phyloP scores from a whole-genome alignment of 2,797 vertebrate genomes.

The Cyprinella venusta region DNA sequence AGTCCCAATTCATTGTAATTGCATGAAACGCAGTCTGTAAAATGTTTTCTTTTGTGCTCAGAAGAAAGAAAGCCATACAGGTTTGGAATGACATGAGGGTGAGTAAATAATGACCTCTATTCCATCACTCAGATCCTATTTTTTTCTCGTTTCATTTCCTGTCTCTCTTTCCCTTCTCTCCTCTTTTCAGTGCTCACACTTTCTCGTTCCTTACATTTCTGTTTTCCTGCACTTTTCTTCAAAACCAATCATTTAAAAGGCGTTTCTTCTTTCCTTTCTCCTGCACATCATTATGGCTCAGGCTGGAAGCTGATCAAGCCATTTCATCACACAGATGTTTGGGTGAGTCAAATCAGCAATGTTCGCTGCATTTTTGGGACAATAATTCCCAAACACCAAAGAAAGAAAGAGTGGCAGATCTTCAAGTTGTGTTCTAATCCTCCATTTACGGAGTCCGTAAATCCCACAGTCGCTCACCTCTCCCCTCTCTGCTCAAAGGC shows the following conservation, averaged over 20 bases:
- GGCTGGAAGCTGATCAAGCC: slow-evolving; percentile 32
- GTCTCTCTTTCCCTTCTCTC: slow-evolving; percentile 40
- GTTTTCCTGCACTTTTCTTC: slow-evolving; percentile 30
- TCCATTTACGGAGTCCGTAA: neutral
- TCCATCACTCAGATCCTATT: slow-evolving; percentile 30
- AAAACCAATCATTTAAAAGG: slow-evolving; percentile 32
- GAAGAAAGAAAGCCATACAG: neutral
- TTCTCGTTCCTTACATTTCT: slow-evolving; percentile 28
- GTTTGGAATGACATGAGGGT: slow-evolving; percentile 2
- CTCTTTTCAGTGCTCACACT: slow-evolving; percentile 22
- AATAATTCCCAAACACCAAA: neutral
- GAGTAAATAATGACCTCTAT: slow-evolving; percentile 20
- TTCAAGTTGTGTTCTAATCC: slow-evolving; percentile 7
- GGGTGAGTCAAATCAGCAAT: slow-evolving; percentile 29
- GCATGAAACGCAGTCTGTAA: neutral
- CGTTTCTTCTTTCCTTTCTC: slow-evolving; percentile 31
- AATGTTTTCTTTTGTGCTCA: neutral
- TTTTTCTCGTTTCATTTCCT: slow-evolving; percentile 40
- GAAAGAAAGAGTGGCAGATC: neutral
- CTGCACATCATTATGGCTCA: slow-evolving; percentile 16
- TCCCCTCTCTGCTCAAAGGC: slow-evolving; percentile 50
- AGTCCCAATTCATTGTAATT: slow-evolving; percentile 21
- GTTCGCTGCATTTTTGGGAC: slow-evolving; percentile 10
- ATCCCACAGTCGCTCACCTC: slow-evolving; percentile 1
- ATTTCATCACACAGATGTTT: slow-evolving; percentile 38